A percentile compares a stretch with the other conserved stretches of the same genome.
Conservation (phyloP, 2,113 vertebrate genomes). For the Phalacrocorax pelagicus region DNA sequence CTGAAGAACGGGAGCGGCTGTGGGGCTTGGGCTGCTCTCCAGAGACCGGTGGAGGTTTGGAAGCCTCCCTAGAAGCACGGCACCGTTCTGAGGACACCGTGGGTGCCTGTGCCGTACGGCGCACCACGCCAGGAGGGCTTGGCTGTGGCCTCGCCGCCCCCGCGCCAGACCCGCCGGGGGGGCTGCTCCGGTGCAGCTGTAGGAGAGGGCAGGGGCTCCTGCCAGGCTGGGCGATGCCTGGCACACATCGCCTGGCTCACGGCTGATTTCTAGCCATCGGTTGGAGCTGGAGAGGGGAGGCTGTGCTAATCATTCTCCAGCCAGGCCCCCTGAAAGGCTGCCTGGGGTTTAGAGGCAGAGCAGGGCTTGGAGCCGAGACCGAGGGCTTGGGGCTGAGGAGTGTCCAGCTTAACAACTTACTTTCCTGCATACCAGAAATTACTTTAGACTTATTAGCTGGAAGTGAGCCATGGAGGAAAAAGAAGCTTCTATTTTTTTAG, state of each 20-base stretch:
- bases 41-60: neutral
- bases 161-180: fast-evolving
- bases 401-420: fast-evolving
- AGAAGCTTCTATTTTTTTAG: neutral
- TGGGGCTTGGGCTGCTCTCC: neutral
- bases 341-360: neutral
- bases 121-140: fast-evolving
- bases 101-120: neutral
- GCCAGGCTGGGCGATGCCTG: fast-evolving
- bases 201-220: neutral
- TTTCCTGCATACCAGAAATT: fast-evolving
- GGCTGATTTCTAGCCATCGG: neutral
- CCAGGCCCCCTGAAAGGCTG: neutral
- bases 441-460: neutral
- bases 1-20: fast-evolving
- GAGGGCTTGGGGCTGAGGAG: neutral
- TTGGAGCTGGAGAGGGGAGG: neutral
- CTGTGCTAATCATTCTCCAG: neutral
- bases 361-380: neutral
- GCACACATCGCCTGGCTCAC: fast-evolving
- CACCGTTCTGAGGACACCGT: fast-evolving
- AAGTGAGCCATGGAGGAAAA: fast-evolving
- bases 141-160: neutral
- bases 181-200: neutral
- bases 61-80: neutral